Percentiles rank a stretch among this genome's conserved stretches.
phyloP scores from a whole-genome alignment of 1,140 invertebrate genomes.

The Apis laboriosa region DNA sequence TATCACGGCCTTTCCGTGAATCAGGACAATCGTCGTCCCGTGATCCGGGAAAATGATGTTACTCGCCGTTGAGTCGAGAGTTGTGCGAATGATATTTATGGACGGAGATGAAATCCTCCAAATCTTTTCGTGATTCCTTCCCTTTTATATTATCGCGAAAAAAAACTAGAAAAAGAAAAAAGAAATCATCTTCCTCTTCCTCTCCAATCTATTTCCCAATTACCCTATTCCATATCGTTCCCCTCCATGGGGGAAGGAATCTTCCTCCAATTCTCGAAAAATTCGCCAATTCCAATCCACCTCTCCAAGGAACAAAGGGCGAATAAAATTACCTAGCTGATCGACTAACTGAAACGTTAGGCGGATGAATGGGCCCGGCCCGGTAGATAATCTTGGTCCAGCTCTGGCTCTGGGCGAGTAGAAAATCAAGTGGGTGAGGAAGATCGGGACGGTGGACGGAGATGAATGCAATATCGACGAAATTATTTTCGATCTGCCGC shows the following conservation, averaged over 20 bases:
- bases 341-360: neutral
- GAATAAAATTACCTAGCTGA: constrained; percentile 16
- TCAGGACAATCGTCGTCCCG: neutral
- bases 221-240: too few relatives aligned
- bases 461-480: constrained; percentile 61
- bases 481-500: constrained; percentile 51
- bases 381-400: constrained; percentile 30
- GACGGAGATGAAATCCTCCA: too few relatives aligned
- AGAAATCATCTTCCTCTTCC: too few relatives aligned
- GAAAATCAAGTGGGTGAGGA: neutral
- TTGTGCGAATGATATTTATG: too few relatives aligned
- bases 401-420: neutral
- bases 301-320: neutral
- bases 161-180: too few relatives aligned
- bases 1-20: neutral
- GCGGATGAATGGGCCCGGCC: constrained; percentile 5
- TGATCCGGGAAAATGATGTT: too few relatives aligned
- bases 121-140: too few relatives aligned
- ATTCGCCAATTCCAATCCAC: neutral
- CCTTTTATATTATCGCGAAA: too few relatives aligned
- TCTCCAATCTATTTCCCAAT: too few relatives aligned
- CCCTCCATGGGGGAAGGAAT: too few relatives aligned
- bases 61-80: too few relatives aligned
- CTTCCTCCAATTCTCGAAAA: neutral
- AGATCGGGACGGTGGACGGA: neutral